Evolutionary conservation across 2,113 vertebrate genomes (phyloP).

Genomic region (Lepisosteus oculatus): DNA sequence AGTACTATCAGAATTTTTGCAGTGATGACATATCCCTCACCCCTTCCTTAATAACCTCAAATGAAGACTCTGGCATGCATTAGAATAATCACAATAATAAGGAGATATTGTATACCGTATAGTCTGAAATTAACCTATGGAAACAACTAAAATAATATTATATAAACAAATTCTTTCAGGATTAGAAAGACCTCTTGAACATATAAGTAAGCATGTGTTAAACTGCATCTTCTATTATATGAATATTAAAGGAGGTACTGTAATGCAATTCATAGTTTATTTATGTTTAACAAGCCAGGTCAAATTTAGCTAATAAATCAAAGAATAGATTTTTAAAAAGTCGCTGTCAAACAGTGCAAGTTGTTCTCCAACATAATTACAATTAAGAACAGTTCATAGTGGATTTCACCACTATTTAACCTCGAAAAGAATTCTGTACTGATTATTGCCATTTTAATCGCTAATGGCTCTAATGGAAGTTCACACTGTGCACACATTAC

Average conservation of each 20-base stretch:
- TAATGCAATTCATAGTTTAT: background rate
- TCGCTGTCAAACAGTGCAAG: conserved; percentile 30
- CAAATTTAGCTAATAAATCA: conserved; percentile 23
- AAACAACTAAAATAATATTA: too few relatives aligned
- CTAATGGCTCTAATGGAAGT: conserved; percentile 49
- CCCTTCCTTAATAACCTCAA: background rate
- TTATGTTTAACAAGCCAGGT: conserved; percentile 27
- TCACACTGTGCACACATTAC: conserved; percentile 36
- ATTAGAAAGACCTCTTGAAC: too few relatives aligned
- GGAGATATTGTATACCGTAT: too few relatives aligned
- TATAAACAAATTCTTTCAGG: too few relatives aligned
- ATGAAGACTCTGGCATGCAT: background rate
- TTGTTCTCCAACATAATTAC: conserved; percentile 47
- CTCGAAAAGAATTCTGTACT: conserved; percentile 38
- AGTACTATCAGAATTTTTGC: conserved; percentile 21
- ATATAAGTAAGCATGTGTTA: too few relatives aligned
- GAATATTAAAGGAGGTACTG: background rate
- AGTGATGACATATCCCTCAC: background rate
- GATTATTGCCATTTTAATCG: conserved; percentile 52
- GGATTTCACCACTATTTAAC: conserved; percentile 49
- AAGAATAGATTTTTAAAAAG: conserved; percentile 17
- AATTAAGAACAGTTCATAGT: conserved; percentile 49
- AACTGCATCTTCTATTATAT: background rate
- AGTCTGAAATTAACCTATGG: too few relatives aligned
- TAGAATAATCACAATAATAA: too few relatives aligned